These are phyloP conservation scores for Acleris sparsana DNA, from an alignment of 2,888 invertebrate species.

Conservation along the genomic window DNA sequence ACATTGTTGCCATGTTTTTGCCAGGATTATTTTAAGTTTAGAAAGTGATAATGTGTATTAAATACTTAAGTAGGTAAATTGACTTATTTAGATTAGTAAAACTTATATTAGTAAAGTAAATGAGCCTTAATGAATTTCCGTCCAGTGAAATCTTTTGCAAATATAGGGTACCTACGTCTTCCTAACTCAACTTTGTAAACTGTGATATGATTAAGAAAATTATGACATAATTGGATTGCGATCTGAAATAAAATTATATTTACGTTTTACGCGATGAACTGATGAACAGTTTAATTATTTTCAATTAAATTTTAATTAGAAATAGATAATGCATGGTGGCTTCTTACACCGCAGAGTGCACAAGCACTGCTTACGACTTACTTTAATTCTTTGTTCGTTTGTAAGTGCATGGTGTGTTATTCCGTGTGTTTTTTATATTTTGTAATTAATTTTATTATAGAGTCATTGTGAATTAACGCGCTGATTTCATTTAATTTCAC, in stretches of 20 bases:
- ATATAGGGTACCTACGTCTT: slow-evolving; percentile 53
- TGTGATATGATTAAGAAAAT: slow-evolving; percentile 54
- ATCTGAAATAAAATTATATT: slow-evolving; percentile 21
- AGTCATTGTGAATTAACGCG: slow-evolving; percentile 78
- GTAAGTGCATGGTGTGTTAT: slow-evolving; percentile 83
- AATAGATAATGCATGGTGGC: slow-evolving; percentile 67
- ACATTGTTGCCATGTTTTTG: neutral
- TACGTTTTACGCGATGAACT: slow-evolving; percentile 4
- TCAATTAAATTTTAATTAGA: slow-evolving; percentile 25
- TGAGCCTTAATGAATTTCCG: slow-evolving; percentile 39
- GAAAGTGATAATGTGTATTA: too few relatives aligned
- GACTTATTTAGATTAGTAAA: slow-evolving; percentile 7
- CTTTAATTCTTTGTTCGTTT: slow-evolving; percentile 65
- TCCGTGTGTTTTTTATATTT: slow-evolving; percentile 69
- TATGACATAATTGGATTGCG: slow-evolving; percentile 10
- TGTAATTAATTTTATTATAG: slow-evolving; percentile 81
- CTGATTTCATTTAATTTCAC: slow-evolving; percentile 78
- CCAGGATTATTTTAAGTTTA: neutral
- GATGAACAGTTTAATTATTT: slow-evolving; percentile 8
- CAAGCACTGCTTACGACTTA: slow-evolving; percentile 76
- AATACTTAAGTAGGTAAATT: too few relatives aligned
- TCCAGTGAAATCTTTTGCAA: slow-evolving; percentile 61
- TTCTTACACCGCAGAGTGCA: slow-evolving; percentile 72
- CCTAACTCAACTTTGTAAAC: slow-evolving; percentile 55
- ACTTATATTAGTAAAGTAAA: neutral